Evolutionary conservation across 92 coral and sea anemone species (phyloP).

Genomic region (Nematostella vectensis): DNA sequence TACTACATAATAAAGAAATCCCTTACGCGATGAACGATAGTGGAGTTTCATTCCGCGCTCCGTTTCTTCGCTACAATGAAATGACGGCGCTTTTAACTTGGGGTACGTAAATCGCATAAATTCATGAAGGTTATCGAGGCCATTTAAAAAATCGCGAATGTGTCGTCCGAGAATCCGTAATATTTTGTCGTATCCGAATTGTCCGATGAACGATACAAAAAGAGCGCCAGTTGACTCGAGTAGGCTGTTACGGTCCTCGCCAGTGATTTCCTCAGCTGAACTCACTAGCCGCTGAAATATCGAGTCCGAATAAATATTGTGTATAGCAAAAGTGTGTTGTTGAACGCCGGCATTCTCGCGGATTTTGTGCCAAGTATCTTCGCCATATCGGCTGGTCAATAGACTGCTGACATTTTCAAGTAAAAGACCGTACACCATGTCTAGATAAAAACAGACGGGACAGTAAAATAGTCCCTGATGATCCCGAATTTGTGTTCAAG

Average conservation of each 20-base stretch:
- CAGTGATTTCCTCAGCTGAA: constrained; percentile 46
- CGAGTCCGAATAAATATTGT: constrained; percentile 52
- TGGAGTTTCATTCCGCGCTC: constrained; percentile 67
- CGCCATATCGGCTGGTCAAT: constrained; percentile 50
- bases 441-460: neutral
- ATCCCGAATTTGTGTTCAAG: neutral
- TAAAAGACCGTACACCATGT: constrained; percentile 62
- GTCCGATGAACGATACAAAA: constrained; percentile 67
- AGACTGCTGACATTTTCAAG: constrained; percentile 49
- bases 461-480: neutral
- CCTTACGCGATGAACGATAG: constrained; percentile 76
- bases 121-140: constrained; percentile 78
- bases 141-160: constrained; percentile 77
- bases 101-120: constrained; percentile 76
- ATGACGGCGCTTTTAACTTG: constrained; percentile 68
- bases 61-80: constrained; percentile 71
- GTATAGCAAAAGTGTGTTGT: constrained; percentile 43
- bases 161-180: constrained; percentile 72
- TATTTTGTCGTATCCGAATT: constrained; percentile 71
- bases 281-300: constrained; percentile 33
- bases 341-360: constrained; percentile 47
- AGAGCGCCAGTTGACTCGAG: constrained; percentile 46
- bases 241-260: constrained; percentile 24
- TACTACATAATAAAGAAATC: constrained; percentile 55
- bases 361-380: constrained; percentile 49